These are phyloP conservation scores for Bacillus rossius DNA, from an alignment of 1,140 invertebrate genomes.

Conservation along the genomic window DNA sequence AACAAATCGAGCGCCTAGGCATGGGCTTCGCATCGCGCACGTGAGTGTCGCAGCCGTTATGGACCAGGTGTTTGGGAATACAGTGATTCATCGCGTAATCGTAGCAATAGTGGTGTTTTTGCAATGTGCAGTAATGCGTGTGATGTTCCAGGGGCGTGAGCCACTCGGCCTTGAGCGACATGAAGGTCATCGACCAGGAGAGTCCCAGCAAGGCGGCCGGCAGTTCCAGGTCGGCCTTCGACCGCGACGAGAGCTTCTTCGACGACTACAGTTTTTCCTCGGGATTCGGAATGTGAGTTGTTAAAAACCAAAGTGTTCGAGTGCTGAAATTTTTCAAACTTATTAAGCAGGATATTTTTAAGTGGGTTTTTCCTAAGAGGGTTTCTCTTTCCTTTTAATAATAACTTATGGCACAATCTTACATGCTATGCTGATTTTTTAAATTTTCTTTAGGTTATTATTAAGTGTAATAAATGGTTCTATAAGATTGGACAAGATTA, in stretches of 20 bases:
- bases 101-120: no score
- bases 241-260: slow-evolving; percentile 42
- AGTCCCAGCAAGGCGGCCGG: slow-evolving; percentile 32
- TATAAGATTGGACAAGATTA: no score
- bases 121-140: no score
- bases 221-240: slow-evolving; percentile 27
- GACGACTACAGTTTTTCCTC: slow-evolving; percentile 36
- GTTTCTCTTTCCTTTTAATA: no score
- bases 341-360: no score
- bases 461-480: no score
- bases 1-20: slow-evolving; percentile 87
- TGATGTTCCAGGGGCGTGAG: slow-evolving; percentile 65
- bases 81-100: neutral
- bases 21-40: slow-evolving; percentile 74
- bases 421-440: no score
- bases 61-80: neutral
- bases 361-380: no score
- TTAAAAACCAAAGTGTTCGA: no score
- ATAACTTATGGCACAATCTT: no score
- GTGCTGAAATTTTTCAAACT: no score
- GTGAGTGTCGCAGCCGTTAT: slow-evolving; percentile 43
- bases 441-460: no score
- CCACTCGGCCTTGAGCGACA: slow-evolving; percentile 90
- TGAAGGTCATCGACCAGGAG: slow-evolving; percentile 89
- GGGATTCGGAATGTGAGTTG: slow-evolving; percentile 17